Evolutionary conservation across 2,888 invertebrate genomes (phyloP).

Genomic region (Sepiola atlantica): DNA sequence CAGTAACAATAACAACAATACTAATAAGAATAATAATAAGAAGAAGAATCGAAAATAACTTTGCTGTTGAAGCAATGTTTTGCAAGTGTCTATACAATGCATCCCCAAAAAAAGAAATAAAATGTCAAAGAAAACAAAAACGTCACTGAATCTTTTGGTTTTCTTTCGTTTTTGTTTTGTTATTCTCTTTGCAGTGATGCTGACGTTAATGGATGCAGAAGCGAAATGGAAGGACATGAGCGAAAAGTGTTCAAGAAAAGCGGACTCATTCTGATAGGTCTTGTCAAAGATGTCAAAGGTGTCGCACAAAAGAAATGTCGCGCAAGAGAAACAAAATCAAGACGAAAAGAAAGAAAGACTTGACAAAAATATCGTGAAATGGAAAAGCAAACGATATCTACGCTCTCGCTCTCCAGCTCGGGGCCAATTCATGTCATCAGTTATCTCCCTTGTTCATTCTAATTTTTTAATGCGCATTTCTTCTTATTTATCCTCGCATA

Average conservation of each 20-base stretch:
- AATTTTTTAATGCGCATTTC: neutral
- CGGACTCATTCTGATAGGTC: conserved; percentile 16
- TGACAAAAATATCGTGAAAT: neutral
- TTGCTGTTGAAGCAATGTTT: neutral
- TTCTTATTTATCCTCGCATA: neutral
- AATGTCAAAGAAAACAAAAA: neutral
- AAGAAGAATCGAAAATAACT: neutral
- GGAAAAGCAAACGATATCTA: neutral
- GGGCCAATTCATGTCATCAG: neutral
- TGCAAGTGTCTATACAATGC: neutral
- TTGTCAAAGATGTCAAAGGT: neutral
- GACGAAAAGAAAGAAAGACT: neutral
- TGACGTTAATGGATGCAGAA: neutral
- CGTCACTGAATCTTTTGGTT: neutral
- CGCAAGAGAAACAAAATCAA: too few species aligned
- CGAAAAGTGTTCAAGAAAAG: neutral
- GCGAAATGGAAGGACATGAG: neutral
- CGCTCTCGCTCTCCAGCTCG: neutral
- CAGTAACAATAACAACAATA: neutral
- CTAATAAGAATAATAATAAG: neutral
- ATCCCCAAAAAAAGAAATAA: neutral
- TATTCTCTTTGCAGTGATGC: neutral
- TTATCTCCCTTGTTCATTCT: neutral
- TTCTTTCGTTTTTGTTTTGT: neutral
- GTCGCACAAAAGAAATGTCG: neutral